A percentile compares a stretch with the other conserved stretches of the same genome.
phyloP scores from a whole-genome alignment of 2,797 vertebrate genomes.

The Poecilia velifera region DNA sequence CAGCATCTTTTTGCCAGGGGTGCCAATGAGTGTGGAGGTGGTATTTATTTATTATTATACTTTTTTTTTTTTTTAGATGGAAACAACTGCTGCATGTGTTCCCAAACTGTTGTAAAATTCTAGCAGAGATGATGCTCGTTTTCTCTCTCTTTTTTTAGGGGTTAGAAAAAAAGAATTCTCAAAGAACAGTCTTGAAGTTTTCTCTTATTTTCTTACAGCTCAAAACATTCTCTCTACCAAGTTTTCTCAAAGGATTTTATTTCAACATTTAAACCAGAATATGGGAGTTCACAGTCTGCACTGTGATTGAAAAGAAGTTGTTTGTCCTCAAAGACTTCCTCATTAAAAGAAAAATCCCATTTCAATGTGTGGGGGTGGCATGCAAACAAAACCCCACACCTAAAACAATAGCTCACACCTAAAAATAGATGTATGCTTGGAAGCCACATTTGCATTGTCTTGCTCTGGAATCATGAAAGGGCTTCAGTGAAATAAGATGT shows the following conservation, averaged over 20 bases:
- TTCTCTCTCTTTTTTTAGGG: neutral
- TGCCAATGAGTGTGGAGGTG: neutral
- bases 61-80: no score
- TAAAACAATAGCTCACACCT: slow-evolving; percentile 45
- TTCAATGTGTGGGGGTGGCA: slow-evolving; percentile 54
- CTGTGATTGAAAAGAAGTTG: slow-evolving; percentile 25
- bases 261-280: slow-evolving; percentile 42
- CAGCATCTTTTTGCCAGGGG: neutral
- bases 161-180: neutral
- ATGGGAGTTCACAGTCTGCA: slow-evolving; percentile 33
- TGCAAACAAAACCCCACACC: slow-evolving; percentile 33
- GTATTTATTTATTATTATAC: no score
- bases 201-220: slow-evolving; percentile 4
- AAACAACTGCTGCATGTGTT: neutral
- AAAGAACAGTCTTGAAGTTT: neutral
- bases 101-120: neutral
- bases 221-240: slow-evolving; percentile 14
- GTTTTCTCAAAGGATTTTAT: slow-evolving; percentile 39
- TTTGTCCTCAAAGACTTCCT: slow-evolving; percentile 19
- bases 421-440: slow-evolving; percentile 52
- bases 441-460: slow-evolving; percentile 16
- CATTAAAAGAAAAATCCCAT: slow-evolving; percentile 38
- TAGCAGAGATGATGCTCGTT: neutral
- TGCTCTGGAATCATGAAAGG: slow-evolving; percentile 20
- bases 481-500: slow-evolving; percentile 24